Evolutionary conservation across 2,888 invertebrate genomes (phyloP).

Genomic region (Cephus nigrinus): DNA sequence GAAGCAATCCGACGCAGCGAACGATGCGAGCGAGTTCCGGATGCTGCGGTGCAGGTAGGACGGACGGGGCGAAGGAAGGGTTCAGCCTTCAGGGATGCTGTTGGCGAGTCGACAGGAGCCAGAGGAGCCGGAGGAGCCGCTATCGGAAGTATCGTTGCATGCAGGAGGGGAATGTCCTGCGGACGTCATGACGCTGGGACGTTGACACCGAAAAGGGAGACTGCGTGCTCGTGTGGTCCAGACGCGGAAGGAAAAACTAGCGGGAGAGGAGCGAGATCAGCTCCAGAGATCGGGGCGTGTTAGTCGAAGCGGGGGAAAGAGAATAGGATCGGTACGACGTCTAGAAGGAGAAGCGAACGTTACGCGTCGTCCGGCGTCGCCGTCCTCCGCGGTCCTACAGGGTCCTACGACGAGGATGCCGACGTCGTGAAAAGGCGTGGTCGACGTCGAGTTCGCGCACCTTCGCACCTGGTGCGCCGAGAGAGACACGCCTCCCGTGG

Average conservation of each 20-base stretch:
- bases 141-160: neutral
- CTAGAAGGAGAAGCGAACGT: neutral
- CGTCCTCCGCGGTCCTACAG: slow-evolving; percentile 33
- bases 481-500: slow-evolving; percentile 63
- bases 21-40: too few relatives aligned
- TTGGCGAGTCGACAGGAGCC: too few relatives aligned
- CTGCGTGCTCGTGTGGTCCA: slow-evolving; percentile 16
- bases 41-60: too few relatives aligned
- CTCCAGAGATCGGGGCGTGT: neutral
- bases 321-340: neutral
- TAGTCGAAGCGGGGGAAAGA: slow-evolving; percentile 13
- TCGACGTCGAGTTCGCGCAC: slow-evolving; percentile 59
- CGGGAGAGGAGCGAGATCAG: slow-evolving; percentile 23
- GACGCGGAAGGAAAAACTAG: too few relatives aligned
- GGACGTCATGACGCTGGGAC: slow-evolving; percentile 41
- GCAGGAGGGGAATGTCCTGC: neutral
- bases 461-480: slow-evolving; percentile 63
- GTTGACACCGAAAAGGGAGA: slow-evolving; percentile 52
- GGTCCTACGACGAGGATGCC: slow-evolving; percentile 26
- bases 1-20: too few relatives aligned
- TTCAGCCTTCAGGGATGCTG: too few relatives aligned
- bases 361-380: slow-evolving; percentile 13
- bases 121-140: too few relatives aligned
- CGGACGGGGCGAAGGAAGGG: too few relatives aligned
- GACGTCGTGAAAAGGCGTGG: slow-evolving; percentile 58